Evolutionary conservation across 2,888 invertebrate species (phyloP).

Genomic region (Caenorhabditis macrosperma): DNA sequence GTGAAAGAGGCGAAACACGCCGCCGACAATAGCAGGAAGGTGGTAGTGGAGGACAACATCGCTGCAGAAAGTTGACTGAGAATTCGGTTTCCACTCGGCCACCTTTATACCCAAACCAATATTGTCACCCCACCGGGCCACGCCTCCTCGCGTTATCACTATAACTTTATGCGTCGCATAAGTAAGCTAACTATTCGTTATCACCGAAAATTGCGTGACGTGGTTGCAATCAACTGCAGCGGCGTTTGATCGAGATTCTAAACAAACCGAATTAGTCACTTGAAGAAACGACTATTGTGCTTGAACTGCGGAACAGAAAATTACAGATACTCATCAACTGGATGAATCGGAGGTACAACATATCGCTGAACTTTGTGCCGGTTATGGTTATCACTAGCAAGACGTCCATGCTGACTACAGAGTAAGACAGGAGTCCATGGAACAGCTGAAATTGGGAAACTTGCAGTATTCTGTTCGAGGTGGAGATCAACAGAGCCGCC

Average conservation of each 20-base stretch:
- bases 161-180: constrained; percentile 55
- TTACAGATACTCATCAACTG: constrained; percentile 74
- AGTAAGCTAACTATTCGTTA: constrained; percentile 39
- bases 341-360: constrained; percentile 64
- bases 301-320: not conserved
- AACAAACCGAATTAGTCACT: constrained; percentile 25
- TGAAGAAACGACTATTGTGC: not conserved
- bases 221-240: constrained; percentile 4
- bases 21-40: not conserved
- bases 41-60: not conserved
- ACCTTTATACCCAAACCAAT: not conserved
- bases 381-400: constrained; percentile 67
- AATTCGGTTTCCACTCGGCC: not conserved
- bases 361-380: constrained; percentile 69
- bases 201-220: constrained; percentile 15
- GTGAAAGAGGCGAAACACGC: not conserved
- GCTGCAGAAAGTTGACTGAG: not conserved
- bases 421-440: constrained; percentile 31
- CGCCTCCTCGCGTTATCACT: constrained; percentile 23
- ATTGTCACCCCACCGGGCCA: constrained; percentile 33
- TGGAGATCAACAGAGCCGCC: constrained; percentile 71
- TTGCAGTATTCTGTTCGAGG: constrained; percentile 71
- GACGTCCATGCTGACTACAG: constrained; percentile 70
- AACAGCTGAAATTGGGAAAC: not conserved
- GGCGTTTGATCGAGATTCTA: constrained; percentile 34